Conservation (phyloP, 2,113 vertebrate species). For the Ammodramus savannarum region DNA sequence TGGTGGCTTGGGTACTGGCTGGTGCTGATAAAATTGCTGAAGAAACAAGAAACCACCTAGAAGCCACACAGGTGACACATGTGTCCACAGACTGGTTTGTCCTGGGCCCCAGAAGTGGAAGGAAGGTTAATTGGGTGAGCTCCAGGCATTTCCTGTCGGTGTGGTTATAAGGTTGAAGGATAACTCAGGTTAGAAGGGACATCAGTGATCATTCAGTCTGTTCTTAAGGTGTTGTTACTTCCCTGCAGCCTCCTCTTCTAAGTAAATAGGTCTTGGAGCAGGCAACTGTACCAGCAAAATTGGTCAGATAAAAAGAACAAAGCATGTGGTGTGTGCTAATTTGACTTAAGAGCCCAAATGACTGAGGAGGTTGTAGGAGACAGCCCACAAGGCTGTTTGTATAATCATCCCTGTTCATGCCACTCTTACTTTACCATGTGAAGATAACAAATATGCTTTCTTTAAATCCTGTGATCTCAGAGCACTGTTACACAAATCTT, state of each 20-base stretch:
- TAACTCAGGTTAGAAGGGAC: not conserved
- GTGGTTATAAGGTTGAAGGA: not conserved
- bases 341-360: not conserved
- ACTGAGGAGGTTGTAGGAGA: not conserved
- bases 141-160: conserved; percentile 16
- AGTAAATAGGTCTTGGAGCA: not conserved
- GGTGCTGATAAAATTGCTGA: not conserved
- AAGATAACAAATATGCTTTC: not conserved
- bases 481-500: not conserved
- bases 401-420: not conserved
- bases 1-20: not conserved
- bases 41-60: not conserved
- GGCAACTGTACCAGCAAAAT: not conserved
- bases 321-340: not conserved
- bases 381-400: not conserved
- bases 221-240: not conserved
- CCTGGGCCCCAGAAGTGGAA: not conserved
- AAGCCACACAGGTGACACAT: not conserved
- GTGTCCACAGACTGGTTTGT: not conserved
- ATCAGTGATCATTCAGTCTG: not conserved
- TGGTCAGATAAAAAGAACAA: not conserved
- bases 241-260: not conserved
- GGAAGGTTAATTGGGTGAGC: not conserved
- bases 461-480: not conserved
- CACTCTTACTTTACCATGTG: not conserved